Conservation (phyloP, 2,888 invertebrate genomes). For the Ochropleura plecta region DNA sequence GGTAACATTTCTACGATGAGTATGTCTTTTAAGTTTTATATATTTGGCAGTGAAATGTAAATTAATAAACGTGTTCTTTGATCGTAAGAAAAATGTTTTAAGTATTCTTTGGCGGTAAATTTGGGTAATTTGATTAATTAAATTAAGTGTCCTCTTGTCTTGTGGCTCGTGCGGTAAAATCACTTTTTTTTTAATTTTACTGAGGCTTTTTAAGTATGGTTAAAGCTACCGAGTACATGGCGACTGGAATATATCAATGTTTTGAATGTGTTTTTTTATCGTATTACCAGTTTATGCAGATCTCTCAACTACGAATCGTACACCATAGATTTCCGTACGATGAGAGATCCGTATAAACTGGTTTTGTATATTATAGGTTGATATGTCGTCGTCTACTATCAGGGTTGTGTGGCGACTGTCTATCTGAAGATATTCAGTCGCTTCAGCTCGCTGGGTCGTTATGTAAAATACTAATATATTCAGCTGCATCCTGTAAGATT, state of each 20-base stretch:
- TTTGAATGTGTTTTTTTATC: no score
- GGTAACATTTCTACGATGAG: not conserved
- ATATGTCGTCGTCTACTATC: no score
- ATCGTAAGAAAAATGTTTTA: not conserved
- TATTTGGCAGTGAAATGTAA: not conserved
- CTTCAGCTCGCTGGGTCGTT: no score
- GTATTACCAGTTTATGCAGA: no score
- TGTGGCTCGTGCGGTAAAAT: not conserved
- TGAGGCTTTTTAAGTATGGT: not conserved
- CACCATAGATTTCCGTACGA: no score
- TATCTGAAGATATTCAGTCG: no score
- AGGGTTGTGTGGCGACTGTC: no score
- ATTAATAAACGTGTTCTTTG: not conserved
- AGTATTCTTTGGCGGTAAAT: not conserved
- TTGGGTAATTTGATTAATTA: constrained; percentile 4
- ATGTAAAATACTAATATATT: no score
- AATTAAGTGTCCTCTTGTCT: not conserved
- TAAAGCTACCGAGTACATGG: not conserved
- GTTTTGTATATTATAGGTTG: no score
- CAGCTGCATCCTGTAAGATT: no score
- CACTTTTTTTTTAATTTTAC: not conserved
- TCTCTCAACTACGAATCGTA: no score
- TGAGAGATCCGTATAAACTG: no score
- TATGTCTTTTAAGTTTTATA: not conserved
- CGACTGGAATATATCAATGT: not conserved